Evolutionary conservation across 2,113 vertebrate genomes (phyloP), one percentile per base, ranked within the genome.

Genomic region (Petrocephalus zakoni): DNA sequence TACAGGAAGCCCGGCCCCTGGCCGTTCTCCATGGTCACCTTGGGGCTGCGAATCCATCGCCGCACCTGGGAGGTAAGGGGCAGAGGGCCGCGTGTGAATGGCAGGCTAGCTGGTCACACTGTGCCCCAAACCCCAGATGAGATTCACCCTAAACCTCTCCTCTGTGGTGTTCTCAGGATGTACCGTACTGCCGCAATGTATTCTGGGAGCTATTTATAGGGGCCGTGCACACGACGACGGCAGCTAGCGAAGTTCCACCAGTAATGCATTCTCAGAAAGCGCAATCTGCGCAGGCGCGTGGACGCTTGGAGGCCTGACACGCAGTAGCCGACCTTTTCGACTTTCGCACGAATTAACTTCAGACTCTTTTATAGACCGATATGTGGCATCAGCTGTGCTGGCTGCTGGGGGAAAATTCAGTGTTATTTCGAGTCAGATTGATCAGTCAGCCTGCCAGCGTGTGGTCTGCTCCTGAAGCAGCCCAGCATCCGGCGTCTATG

Each of bases 41-140:
- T 96, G 0, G 98, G 97, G 91, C 95, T 98, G 83, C 97, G 96
- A 95, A 99, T 99, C 98, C 98, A 99, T 93, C 97, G 94, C 81
- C 97, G 96, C 88, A 99, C 98, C 98, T 99, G 92, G 4, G 82
- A 4, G 42, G 2, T 46, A 34, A 72, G 84, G 9, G 51, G n/a
- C 25, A 86, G n/a, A 55, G 21, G 15, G 51, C 56, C 25, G 25
- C 1, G 42, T 83, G 81, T 47, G 46, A 49, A 9, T 83, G 34
- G 89, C n/a, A 49, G 13, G 15, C 0, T 49, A 11, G 46, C 21
- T 9, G 52, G n/a, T 25, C 75, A 81, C 75, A 81, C 75, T 81
- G 29, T 7, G 19, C 29, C 29, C 75, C 84, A 37, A 29, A 64
- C 34, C 29, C 9, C 2, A 47, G 61, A 29, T 46, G 34, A 64